Evolutionary conservation across 2,113 vertebrate species (phyloP).

Genomic region (Rallus limicola): DNA sequence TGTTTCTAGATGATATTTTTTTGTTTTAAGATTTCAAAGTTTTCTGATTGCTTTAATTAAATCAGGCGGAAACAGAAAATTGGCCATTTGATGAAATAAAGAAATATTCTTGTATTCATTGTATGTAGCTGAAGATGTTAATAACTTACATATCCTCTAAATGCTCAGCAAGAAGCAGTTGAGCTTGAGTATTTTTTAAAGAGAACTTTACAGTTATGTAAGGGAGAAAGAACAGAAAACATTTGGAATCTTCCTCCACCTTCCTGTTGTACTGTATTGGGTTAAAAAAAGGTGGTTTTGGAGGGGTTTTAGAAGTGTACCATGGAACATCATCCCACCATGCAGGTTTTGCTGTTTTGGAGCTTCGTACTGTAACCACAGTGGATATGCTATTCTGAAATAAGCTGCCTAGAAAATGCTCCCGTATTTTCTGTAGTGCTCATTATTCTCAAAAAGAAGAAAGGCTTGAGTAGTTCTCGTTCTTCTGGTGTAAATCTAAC

Average conservation of each 20-base stretch:
- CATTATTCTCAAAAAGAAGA: not conserved
- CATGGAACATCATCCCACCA: not conserved
- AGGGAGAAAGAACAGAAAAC: not conserved
- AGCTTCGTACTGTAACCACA: not conserved
- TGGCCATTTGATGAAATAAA: not conserved
- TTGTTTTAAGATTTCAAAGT: not conserved
- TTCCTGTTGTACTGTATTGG: not conserved
- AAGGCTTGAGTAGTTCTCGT: not conserved
- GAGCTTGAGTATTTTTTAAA: not conserved
- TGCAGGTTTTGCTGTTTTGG: not conserved
- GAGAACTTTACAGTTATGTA: not conserved
- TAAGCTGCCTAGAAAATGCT: not conserved
- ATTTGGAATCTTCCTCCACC: not conserved
- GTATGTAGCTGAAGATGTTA: not conserved
- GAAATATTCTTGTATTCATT: not conserved
- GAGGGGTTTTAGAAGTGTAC: not conserved
- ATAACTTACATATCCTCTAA: not conserved
- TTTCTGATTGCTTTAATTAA: not conserved
- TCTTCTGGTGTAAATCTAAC: not conserved
- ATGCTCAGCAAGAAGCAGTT: not conserved
- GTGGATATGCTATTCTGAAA: not conserved
- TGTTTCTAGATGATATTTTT: not conserved
- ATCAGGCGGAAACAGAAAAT: not conserved
- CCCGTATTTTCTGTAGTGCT: not conserved
- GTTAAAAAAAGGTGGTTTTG: not conserved